Percentiles rank a stretch among this genome's conserved stretches.
phyloP scores from a whole-genome alignment of 2,113 vertebrate genomes.

The Mustela nigripes region DNA sequence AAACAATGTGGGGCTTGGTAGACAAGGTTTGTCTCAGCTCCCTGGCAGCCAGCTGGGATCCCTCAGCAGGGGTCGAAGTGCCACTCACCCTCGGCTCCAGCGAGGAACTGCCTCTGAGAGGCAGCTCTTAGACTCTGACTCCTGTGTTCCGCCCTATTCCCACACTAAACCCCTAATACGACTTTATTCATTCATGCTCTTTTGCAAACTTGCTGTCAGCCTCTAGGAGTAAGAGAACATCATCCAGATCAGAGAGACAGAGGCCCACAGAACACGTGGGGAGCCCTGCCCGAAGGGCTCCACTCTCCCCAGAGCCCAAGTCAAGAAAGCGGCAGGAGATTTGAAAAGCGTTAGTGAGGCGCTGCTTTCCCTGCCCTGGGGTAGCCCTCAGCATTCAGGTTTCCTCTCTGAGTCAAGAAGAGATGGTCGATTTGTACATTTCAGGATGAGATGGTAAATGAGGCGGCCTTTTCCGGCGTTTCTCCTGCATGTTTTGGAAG shows the following conservation, averaged over 20 bases:
- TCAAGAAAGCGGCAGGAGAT: neutral
- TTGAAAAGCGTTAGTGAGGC: neutral
- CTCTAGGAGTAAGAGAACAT: neutral
- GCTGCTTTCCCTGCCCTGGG: too few relatives aligned
- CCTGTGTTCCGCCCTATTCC: neutral
- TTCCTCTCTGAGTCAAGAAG: neutral
- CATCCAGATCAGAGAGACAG: neutral
- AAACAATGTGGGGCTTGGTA: neutral
- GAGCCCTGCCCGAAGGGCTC: neutral
- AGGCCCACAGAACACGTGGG: neutral
- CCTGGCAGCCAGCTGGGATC: neutral
- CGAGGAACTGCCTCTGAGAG: neutral
- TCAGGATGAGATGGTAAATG: neutral
- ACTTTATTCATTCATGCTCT: neutral
- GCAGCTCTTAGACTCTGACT: neutral
- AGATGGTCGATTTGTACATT: neutral
- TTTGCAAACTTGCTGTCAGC: slow-evolving; percentile 27
- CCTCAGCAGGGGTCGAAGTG: neutral
- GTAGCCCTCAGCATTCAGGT: neutral
- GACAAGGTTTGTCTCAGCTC: neutral
- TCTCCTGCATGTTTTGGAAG: neutral
- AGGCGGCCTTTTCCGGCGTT: neutral
- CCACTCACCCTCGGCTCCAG: neutral
- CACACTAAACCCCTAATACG: slow-evolving; percentile 11
- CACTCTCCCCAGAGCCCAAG: neutral